These are phyloP conservation scores for Acropora tenuis DNA, from an alignment of 64 coral and sea anemone genomes.

Conservation along the genomic window DNA sequence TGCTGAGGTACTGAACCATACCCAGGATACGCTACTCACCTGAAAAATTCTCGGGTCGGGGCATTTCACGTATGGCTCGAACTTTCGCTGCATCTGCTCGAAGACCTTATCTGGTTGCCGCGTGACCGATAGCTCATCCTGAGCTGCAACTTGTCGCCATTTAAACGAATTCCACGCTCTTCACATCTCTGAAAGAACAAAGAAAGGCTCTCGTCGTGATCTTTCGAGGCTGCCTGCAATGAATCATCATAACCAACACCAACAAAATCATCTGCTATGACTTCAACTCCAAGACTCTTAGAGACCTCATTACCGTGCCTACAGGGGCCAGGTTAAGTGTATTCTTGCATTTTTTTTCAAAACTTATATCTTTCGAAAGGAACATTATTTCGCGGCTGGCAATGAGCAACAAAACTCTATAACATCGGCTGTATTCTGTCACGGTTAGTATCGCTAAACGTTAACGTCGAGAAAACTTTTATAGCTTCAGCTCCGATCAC, in stretches of 20 bases:
- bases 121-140: constrained; percentile 7
- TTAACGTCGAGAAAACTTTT: constrained; percentile 1
- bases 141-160: constrained; percentile 2
- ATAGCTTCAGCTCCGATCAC: constrained; percentile 14
- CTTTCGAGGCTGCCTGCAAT: neutral
- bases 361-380: neutral
- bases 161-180: constrained; percentile 3
- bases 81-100: constrained; percentile 1
- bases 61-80: neutral
- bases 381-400: neutral
- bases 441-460: too few relatives aligned
- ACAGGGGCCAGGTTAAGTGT: constrained; percentile 9
- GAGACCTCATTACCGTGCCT: neutral
- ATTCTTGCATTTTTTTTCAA: constrained; percentile 18
- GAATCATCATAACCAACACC: constrained; percentile 18
- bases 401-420: too few relatives aligned
- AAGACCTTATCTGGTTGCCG: constrained; percentile 1
- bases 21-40: constrained; percentile 1
- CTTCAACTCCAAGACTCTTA: constrained; percentile 29
- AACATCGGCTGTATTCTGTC: too few relatives aligned
- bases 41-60: neutral
- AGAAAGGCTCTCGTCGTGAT: neutral
- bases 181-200: constrained; percentile 9
- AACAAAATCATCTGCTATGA: constrained; percentile 28
- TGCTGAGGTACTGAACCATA: neutral